Evolutionary conservation across 2,797 vertebrate genomes (phyloP), one percentile per base, ranked within the genome.

Genomic region (Erpetoichthys calabaricus): DNA sequence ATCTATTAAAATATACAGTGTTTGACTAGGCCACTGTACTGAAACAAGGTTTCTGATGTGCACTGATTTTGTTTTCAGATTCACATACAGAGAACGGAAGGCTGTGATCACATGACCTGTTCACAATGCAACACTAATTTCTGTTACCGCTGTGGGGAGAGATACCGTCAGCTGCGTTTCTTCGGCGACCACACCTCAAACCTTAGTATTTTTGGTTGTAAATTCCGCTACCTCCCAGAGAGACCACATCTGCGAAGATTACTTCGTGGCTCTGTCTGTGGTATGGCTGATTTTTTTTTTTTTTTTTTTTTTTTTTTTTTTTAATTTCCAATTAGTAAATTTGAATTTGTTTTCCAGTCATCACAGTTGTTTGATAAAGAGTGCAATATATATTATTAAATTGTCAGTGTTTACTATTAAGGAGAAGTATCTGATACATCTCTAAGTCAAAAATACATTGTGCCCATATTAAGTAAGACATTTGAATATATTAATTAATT

Each of bases 131-230:
- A 92, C 86, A 98, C 96, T 64, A 98, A 98, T 74, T 99, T 99
- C 81, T 99, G 96, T 75, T 99, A 99, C 70, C 96, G 96, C 61
- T 99, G 96, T 55, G 96, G 96, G 56, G 93, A 98, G 70, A 88
- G 86, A 68, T 99, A 97, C 74, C 80, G 92, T 50, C 94, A 97
- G 72, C 83, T 99, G 58, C 88, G 94, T 64, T 98, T 98, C 79
- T 98, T 99, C 4, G 96, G 96, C 68, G 94, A 99, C 72, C 96
- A 99, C 70, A 96, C 93, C 0, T 95, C 96, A 77, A 97, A 98
- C 87, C 91, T 98, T 77, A 99, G 96, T 63, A 90, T 99, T 80
- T 99, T 99, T 75, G 96, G 96, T 81, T 99, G 96, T 89, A 98
- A 92, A 83, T 99, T 90, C 69, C 94, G 94, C 79, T 99, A 97